Base-by-base conservation (phyloP, 2,888 invertebrate species). In the Ectemnius continuus region DNA sequence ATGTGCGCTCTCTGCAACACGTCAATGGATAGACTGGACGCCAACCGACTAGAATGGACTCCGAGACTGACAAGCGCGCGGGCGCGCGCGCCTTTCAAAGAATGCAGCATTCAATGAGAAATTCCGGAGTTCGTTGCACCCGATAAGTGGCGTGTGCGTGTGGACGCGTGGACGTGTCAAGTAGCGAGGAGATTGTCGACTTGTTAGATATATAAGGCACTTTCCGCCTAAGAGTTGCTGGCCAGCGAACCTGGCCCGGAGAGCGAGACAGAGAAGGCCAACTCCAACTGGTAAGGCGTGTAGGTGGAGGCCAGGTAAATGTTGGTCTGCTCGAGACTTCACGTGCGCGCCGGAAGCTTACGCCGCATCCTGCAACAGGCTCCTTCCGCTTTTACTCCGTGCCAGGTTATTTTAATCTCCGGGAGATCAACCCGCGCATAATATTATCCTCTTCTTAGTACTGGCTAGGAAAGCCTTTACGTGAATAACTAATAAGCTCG, bases 71-170 rank as follows among this genome's bases (percentile, higher is more conserved):
- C 36, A 11, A 11, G 36, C 36, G 36, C 36, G 36, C 8, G 36
- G n/a, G n/a, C n/a, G 28, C 28, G 28, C 28, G 36, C 8, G 36
- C 36, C 36, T 36, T 36, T 36, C 36, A 11, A 36, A 36, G 36
- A 36, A 36, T 36, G 36, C 2, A 45, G 2, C 11, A n/a, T 8
- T 73, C 58, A 62, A 20, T 60, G 76, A 64, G 80, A 77, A 78
- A 85, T 83, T 80, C 76, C 76, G 36, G 83, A 82, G 87, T 87
- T 87, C 87, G 84, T 87, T 87, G 87, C 84, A 84, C 87, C 80
- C 82, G 76, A 60, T 58, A 65, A 70, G 57, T 67, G 28, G 58
- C 61, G 47, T 57, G 61, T 16, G 20, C n/a, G 45, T 18, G 59
- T 66, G 48, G 28, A 63, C 63, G 48, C n/a, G 65, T 60, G 48